Evolutionary conservation across 2,888 invertebrate genomes (phyloP), one percentile per base, ranked within the genome.

Genomic region (Melikaiella ostensackeni): DNA sequence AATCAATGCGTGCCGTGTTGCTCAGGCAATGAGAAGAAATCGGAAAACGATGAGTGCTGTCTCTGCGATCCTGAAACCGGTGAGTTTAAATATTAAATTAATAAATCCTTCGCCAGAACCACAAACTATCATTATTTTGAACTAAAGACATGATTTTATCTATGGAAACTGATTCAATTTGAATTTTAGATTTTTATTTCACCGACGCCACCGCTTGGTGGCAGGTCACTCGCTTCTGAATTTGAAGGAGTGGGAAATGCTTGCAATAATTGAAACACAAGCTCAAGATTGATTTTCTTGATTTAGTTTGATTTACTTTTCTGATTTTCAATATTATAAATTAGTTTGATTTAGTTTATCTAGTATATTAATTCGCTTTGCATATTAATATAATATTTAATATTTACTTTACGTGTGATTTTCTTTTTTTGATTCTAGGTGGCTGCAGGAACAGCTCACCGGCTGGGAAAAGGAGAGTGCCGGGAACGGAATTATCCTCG

Each of bases 1-100:
- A 95, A 95, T 86, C 95, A 95, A 89, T 96, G 96, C 88, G 95
- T 96, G 85, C 94, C 95, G 42, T 96, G 96, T 84, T 96, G 96
- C 88, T 92, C 94, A 0, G 93, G 94, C 70, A 93, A 93, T 75
- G 92, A 91, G 63, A 90, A 89, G 24, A 82, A 85, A 6, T 77
- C 86, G 5, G 81, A 93, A 91, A 82, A 92, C 76, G 92, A 93
- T 9, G 94, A 94, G 55, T 96, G 96, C 87, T 96, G 96, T 86
- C 94, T 94, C 83, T 96, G 96, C 89, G 94, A 95, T 87, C 93
- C 94, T 38, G 94, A 94, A 78, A 95, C 94, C 77, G 95, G 95
- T 95, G 89, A 90, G 88, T 91, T 70, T n/a, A n/a, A n/a, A n/a
- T n/a, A n/a, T n/a, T n/a, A n/a, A n/a, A n/a, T n/a, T n/a, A n/a